Conservation (phyloP, 2,797 vertebrate genomes). For the Falco columbarius region DNA sequence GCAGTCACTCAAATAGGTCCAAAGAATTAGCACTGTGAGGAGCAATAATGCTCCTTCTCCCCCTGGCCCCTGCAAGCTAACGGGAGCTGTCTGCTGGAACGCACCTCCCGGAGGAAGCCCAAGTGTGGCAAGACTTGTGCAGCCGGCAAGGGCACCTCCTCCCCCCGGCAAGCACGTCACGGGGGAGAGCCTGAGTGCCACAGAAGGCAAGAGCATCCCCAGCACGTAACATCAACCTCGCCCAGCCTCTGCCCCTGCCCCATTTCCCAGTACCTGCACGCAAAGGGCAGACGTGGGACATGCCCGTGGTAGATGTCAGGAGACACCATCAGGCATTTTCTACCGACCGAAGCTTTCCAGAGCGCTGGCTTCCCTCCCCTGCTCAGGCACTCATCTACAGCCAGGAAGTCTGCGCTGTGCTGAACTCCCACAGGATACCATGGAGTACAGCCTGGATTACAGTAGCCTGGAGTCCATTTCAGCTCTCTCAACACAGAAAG, state of each 20-base stretch:
- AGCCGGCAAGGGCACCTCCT: not conserved
- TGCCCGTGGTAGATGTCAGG: not conserved
- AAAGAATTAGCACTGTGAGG: not conserved
- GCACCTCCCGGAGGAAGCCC: not conserved
- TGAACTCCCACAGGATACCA: not conserved
- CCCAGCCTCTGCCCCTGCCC: not conserved
- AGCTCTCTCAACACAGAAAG: not conserved
- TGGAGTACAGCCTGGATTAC: not conserved
- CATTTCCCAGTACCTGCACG: not conserved
- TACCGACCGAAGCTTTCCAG: not conserved
- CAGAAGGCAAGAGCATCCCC: not conserved
- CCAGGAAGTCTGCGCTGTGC: not conserved
- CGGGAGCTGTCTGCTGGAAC: not conserved
- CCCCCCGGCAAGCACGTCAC: not conserved
- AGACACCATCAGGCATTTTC: not conserved
- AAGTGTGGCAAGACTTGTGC: not conserved
- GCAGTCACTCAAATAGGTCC: not conserved
- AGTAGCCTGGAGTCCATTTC: not conserved
- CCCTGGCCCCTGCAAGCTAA: accelerated
- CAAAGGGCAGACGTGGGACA: accelerated
- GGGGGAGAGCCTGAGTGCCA: accelerated
- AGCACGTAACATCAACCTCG: not conserved
- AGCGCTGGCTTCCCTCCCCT: not conserved
- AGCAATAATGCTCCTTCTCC: not conserved
- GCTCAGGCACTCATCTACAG: not conserved